Conservation (phyloP, 1,140 invertebrate genomes). For the Dolichoris vasculosae region DNA sequence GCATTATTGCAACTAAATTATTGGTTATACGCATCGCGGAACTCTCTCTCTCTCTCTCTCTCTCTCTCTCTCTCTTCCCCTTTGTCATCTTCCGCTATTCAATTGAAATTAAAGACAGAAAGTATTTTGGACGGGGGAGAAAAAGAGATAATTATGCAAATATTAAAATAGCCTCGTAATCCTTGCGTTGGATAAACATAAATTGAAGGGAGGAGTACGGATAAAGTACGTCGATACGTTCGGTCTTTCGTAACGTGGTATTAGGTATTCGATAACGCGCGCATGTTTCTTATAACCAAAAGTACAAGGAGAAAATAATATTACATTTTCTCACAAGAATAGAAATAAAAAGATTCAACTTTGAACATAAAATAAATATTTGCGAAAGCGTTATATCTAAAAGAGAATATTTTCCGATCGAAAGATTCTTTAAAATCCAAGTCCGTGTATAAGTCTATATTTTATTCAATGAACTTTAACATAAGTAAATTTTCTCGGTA, state of each 20-base stretch:
- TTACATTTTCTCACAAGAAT: too few relatives aligned
- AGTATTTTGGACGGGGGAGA: background rate
- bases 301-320: too few relatives aligned
- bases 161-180: slow-evolving; percentile 3
- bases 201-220: background rate
- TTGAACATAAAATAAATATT: too few relatives aligned
- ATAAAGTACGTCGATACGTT: background rate
- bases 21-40: slow-evolving; percentile 28
- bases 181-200: background rate
- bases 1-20: slow-evolving; percentile 56
- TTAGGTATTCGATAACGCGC: background rate
- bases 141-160: slow-evolving; percentile 13
- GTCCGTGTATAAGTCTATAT: too few relatives aligned
- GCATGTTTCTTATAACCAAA: too few relatives aligned
- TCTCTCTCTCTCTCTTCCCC: background rate
- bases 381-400: too few relatives aligned
- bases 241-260: too few relatives aligned
- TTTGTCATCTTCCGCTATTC: slow-evolving; percentile 23
- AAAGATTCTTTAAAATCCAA: too few relatives aligned
- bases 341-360: too few relatives aligned
- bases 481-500: too few relatives aligned
- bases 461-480: too few relatives aligned
- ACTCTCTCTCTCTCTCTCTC: background rate
- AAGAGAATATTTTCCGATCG: too few relatives aligned
- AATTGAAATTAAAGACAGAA: background rate